Percentiles rank a stretch among this genome's conserved stretches.
Evolutionary conservation across 2,797 vertebrate genomes (phyloP).

Genomic region (Chrosomus eos): DNA sequence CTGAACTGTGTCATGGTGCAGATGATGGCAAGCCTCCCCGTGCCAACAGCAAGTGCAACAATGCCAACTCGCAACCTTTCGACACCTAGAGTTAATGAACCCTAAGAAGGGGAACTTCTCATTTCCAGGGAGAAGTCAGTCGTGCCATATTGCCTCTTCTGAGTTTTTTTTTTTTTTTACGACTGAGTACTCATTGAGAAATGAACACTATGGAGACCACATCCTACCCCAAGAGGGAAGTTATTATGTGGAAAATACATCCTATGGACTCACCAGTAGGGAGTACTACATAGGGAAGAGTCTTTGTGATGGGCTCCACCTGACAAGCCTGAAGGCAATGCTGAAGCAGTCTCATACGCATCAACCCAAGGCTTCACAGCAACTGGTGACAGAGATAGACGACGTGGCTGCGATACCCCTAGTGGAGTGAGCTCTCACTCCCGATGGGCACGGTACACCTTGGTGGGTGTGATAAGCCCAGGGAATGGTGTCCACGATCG

Average conservation of each 20-base stretch:
- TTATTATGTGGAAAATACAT: background rate
- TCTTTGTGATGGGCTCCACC: background rate
- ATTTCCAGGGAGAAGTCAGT: background rate
- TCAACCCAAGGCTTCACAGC: no score
- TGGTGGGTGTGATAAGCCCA: no score
- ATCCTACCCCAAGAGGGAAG: background rate
- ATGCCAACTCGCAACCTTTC: rapidly evolving
- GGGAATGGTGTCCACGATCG: no score
- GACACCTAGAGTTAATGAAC: background rate
- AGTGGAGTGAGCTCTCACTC: no score
- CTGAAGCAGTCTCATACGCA: no score
- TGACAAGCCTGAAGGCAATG: background rate
- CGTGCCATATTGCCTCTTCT: background rate
- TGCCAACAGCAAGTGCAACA: background rate
- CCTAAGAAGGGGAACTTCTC: background rate
- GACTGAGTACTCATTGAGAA: background rate
- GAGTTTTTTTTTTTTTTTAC: no score
- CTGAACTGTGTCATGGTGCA: background rate
- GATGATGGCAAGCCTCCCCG: background rate
- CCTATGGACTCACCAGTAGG: background rate
- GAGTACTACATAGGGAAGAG: background rate
- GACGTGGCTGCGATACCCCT: background rate
- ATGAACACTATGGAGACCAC: background rate
- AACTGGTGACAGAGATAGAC: background rate
- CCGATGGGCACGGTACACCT: no score